phyloP scores from a whole-genome alignment of 2,888 invertebrate species.

The Drosophila lacicola region DNA sequence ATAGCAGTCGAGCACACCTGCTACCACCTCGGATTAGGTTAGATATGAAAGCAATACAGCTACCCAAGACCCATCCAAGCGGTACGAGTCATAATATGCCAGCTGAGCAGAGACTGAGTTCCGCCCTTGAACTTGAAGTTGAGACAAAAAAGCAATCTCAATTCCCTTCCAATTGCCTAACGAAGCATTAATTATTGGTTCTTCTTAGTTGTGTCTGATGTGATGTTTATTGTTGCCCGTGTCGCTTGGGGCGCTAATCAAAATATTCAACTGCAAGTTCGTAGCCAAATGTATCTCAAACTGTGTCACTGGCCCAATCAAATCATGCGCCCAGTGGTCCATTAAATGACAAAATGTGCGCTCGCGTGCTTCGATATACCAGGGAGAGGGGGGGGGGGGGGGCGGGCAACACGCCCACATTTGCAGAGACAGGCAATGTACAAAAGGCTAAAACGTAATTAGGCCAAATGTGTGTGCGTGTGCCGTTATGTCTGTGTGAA shows the following conservation, averaged over 20 bases:
- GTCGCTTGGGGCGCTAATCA: conserved; percentile 75
- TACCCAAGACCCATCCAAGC: not conserved
- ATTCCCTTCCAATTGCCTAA: conserved; percentile 70
- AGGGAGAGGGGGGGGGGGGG: not conserved
- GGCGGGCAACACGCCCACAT: conserved; percentile 17
- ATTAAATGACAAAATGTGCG: conserved; percentile 81
- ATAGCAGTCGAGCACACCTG: no score
- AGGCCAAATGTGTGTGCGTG: conserved; percentile 67
- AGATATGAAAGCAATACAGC: not conserved
- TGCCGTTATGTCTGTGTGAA: conserved; percentile 54
- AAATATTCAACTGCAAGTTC: conserved; percentile 65
- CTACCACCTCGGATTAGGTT: not conserved
- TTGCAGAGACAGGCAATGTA: conserved; percentile 16
- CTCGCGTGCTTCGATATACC: not conserved
- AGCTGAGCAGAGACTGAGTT: not conserved
- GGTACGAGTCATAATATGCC: not conserved
- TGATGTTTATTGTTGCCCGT: conserved; percentile 62
- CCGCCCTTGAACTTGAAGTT: conserved; percentile 24
- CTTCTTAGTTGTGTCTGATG: conserved; percentile 36
- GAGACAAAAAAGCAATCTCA: conserved; percentile 63
- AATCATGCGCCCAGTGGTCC: conserved; percentile 84
- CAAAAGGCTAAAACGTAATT: conserved; percentile 71
- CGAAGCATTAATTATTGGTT: conserved; percentile 63
- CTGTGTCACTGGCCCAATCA: conserved; percentile 80
- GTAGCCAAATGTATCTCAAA: conserved; percentile 38